Evolutionary conservation across 1,140 invertebrate genomes (phyloP), one percentile per base, ranked within the genome.

Genomic region (Zaprionus ghesquierei): DNA sequence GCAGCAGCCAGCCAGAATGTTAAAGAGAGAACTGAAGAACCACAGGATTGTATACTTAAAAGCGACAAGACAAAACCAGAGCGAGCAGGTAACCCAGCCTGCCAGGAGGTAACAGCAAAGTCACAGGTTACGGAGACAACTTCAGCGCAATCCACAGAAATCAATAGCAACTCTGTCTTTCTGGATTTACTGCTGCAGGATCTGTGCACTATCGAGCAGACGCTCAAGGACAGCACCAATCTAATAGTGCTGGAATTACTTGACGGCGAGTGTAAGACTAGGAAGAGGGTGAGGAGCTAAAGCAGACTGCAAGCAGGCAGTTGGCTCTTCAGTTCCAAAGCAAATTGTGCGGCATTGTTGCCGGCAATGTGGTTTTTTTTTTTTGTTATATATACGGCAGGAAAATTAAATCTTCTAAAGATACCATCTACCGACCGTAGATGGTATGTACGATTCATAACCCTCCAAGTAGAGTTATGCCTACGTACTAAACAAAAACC

Each of bases 321-420:
- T 22, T 23, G n/a, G 15, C 35, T 41, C 35, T 18, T 6, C n/a
- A 15, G 35, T n/a, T n/a, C n/a, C n/a, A n/a, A n/a, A n/a, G 35
- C 22, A 60, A 55, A 5, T 8, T 15, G 5, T 12, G 62, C 58
- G 50, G 50, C 3, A 4, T 0, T 5, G 49, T 54, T 12, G 27
- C 35, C 1, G 66, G 46, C 3, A 69, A 38, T 15, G 31, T 62
- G 5, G 76, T 74, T n/a, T n/a, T n/a, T n/a, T n/a, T n/a, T n/a
- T n/a, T n/a, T n/a, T n/a, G n/a, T n/a, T n/a, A n/a, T n/a, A n/a
- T n/a, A n/a, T n/a, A n/a, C n/a, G n/a, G n/a, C n/a, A n/a, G n/a
- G n/a, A n/a, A n/a, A n/a, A n/a, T n/a, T n/a, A n/a, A n/a, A n/a
- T n/a, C n/a, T n/a, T n/a, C n/a, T n/a, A n/a, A n/a, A n/a, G n/a